phyloP scores from a whole-genome alignment of 2,797 vertebrate genomes.

The Anguilla megastoma region DNA sequence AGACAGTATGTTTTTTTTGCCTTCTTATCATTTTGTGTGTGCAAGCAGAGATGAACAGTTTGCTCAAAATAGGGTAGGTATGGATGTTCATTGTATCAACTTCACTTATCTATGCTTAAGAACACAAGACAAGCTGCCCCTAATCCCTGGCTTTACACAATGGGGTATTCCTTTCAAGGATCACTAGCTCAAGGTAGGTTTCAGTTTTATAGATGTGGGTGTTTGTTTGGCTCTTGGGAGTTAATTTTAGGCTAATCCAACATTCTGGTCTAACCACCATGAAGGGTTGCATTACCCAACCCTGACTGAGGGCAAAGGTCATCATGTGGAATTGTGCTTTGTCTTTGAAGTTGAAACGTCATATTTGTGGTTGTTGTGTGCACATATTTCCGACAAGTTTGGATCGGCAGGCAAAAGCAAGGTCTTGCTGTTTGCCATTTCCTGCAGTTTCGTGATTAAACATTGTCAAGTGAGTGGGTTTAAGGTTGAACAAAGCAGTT shows the following conservation, averaged over 20 bases:
- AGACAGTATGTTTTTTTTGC: neutral
- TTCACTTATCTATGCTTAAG: neutral
- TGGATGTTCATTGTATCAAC: neutral
- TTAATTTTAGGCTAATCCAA: slow-evolving; percentile 19
- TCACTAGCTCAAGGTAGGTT: slow-evolving; percentile 2
- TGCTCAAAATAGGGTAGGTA: neutral
- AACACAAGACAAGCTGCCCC: neutral
- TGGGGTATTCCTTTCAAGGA: slow-evolving; percentile 7
- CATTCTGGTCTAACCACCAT: slow-evolving; percentile 21
- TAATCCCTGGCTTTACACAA: slow-evolving; percentile 19
- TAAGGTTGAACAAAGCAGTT: neutral
- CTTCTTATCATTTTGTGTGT: slow-evolving; percentile 63
- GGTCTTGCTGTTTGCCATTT: neutral
- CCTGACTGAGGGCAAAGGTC: neutral
- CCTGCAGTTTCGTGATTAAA: neutral
- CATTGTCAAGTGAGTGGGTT: neutral
- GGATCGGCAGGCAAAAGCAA: neutral
- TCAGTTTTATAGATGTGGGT: neutral
- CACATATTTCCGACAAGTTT: neutral
- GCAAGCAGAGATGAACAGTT: slow-evolving; percentile 7
- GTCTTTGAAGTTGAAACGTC: slow-evolving; percentile 20
- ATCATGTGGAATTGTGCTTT: slow-evolving; percentile 1
- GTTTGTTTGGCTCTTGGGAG: slow-evolving; percentile 22
- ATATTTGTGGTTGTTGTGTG: neutral
- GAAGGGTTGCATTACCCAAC: neutral